Base-by-base conservation (phyloP, 2,888 invertebrate species). In the Drosophila yooni region DNA sequence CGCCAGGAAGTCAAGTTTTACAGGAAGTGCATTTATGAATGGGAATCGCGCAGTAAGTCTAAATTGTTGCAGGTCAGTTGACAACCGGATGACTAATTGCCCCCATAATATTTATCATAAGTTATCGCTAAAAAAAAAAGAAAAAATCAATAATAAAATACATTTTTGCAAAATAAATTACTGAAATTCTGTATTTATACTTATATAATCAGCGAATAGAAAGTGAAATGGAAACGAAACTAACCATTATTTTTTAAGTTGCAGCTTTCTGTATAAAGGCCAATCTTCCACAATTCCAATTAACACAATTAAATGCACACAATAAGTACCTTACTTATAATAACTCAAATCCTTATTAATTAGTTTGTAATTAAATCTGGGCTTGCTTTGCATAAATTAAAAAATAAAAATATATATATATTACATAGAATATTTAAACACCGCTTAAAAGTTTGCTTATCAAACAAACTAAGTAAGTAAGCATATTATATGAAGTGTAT, bases 21-120 rank as follows among this genome's bases (percentile, higher is more conserved):
- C 31, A 51, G 76, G 61, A 70, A 70, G n/a, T 76, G 46, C 67
- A 60, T 73, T 79, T 67, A 79, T 82, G 66, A 81, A 80, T 81
- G 70, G 36, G 43, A 36, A 36, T 54, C 43, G 34, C 48, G 38
- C 27, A 33, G 33, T 38, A 52, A 52, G 61, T 56, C 33, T 29
- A 50, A 53, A 29, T 68, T 63, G 36, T 6, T 58, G 31, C 51
- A 77, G 79, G 81, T 81, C 79, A 79, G 81, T 72, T 72, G 29
- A 13, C 36, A 10, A 13, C 11, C 13, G 34, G 34, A 46, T 79
- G 63, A 70, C 60, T 71, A 67, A 67, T 34, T 43, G 11, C 2
- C 40, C 48, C 15, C 13, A 25, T 25, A 48, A 43, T 69, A 60
- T 57, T 56, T 61, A 38, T 34, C 8, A 5, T 21, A 48, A 18